Conservation (phyloP, 2,113 vertebrate species). For the Thunnus maccoyii region DNA sequence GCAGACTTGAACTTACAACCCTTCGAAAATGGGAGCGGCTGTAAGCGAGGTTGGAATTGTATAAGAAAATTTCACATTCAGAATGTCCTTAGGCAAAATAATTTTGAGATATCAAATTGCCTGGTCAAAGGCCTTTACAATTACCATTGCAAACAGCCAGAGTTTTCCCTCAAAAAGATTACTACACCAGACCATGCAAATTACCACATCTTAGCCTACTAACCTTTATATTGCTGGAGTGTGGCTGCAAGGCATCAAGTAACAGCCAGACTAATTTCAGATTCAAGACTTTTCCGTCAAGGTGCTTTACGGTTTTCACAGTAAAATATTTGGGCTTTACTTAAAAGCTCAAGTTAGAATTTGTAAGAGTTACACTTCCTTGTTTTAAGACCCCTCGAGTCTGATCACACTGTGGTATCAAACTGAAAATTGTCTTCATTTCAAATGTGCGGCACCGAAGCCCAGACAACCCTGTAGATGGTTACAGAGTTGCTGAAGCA, state of each 20-base stretch:
- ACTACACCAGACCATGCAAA: conserved; percentile 55
- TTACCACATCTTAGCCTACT: conserved; percentile 59
- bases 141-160: conserved; percentile 51
- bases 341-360: conserved; percentile 13
- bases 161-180: conserved; percentile 37
- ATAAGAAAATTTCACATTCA: conserved; percentile 35
- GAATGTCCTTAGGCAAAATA: conserved; percentile 45
- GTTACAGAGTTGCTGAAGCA: conserved; percentile 51
- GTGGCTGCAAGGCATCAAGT: conserved; percentile 52
- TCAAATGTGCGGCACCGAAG: conserved; percentile 32
- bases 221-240: conserved; percentile 55
- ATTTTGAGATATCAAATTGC: conserved; percentile 60
- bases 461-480: conserved; percentile 30
- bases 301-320: conserved; percentile 25
- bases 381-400: conserved; percentile 31
- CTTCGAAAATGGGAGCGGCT: conserved; percentile 22
- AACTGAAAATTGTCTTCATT: conserved; percentile 37
- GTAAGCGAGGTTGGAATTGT: conserved; percentile 23
- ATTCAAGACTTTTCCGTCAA: conserved; percentile 23
- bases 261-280: conserved; percentile 49
- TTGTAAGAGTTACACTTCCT: conserved; percentile 2
- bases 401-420: conserved; percentile 31
- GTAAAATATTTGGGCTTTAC: conserved; percentile 4
- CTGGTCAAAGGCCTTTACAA: conserved; percentile 60
- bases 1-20: conserved; percentile 42